Base-by-base conservation (phyloP, 2,797 vertebrate genomes). In the Tympanoctomys barrerae region DNA sequence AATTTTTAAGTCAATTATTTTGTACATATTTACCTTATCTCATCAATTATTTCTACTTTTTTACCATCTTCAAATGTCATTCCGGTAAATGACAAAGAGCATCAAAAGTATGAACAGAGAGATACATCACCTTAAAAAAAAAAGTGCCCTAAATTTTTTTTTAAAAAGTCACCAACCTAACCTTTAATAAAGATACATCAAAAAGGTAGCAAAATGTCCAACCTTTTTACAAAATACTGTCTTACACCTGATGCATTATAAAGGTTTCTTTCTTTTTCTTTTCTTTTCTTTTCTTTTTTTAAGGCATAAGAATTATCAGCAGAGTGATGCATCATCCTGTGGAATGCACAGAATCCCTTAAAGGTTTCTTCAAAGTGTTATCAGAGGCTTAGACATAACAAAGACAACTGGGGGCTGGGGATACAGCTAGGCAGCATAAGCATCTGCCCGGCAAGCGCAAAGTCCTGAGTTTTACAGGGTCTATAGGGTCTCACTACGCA, bases 31-130 rank as follows among this genome's bases (percentile, higher is more conserved):
- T 36, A 78, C 33, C 28, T 77, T 92, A 18, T 64, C 59, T 28
- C 33, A 73, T 57, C 42, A 81, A 36, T 70, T 79, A 84, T 22
- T 91, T 87, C 57, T 57, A 31, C 54, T 59, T 21, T 94, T 16
- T 85, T 49, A 57, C n/a, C 26, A 54, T 16, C 54, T 52, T 75
- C 68, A 73, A 86, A 73, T 21, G 14, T 61, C 49, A 94, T 82
- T 91, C 79, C 83, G 36, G 31, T 57, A 9, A 95, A 52, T 83
- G 46, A 79, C 18, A 42, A 71, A 90, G 87, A 87, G 64, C 46
- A 42, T 68, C n/a, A 46, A 71, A 89, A 90, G 8, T 42, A 90
- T 81, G 22, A 90, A 73, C 54, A 87, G 49, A 87, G 49, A 62
- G 36, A 83, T 21, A 2, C 6, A 64, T 31, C 66, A 61, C 33